These are phyloP conservation scores for Reticulitermes speratus DNA, from an alignment of 1,140 invertebrate species.

Conservation along the genomic window DNA sequence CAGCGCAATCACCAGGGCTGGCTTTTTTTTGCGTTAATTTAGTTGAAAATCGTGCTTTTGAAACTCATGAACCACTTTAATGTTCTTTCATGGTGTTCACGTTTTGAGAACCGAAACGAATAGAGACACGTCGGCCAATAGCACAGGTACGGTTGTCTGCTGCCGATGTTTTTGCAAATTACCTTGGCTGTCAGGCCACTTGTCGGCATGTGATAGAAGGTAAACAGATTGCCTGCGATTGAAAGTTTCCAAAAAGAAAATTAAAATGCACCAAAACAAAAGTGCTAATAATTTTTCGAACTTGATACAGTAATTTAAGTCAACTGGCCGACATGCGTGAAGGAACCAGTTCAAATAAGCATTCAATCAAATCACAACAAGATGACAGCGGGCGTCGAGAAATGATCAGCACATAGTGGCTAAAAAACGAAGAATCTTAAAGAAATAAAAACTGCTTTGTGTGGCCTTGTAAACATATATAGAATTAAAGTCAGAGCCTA, in stretches of 20 bases:
- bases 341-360: background rate
- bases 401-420: background rate
- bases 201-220: background rate
- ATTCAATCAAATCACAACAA: background rate
- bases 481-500: background rate
- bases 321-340: background rate
- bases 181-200: background rate
- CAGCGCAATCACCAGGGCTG: no score
- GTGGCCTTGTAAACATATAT: background rate
- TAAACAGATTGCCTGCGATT: background rate
- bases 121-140: background rate
- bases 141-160: no score
- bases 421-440: background rate
- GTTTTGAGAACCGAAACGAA: no score
- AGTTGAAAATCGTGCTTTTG: no score
- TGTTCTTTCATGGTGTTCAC: no score
- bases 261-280: background rate
- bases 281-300: background rate
- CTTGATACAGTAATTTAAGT: background rate
- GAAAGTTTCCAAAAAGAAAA: background rate
- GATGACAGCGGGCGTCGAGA: background rate
- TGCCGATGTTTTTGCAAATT: conserved; percentile 6
- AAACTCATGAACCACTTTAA: no score
- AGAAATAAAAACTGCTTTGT: background rate
- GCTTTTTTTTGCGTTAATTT: no score